phyloP scores from a whole-genome alignment of 2,888 invertebrate genomes.

The Heliconius cydno region DNA sequence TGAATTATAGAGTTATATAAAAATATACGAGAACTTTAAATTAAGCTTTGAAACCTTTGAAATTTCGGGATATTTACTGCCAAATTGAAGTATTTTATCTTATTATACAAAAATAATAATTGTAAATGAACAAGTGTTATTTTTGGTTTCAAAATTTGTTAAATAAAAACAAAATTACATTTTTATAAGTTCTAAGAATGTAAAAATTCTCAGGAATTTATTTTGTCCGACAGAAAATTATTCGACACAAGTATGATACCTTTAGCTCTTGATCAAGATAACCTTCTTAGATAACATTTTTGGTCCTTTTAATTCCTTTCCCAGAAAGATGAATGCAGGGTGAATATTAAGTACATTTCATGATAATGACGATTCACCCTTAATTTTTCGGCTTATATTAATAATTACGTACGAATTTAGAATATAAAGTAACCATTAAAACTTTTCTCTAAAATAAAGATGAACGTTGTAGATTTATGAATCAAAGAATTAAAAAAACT shows the following conservation, averaged over 20 bases:
- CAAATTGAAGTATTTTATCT: too few relatives aligned
- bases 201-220: slow-evolving; percentile 62
- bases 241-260: slow-evolving; percentile 60
- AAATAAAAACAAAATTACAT: neutral
- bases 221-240: slow-evolving; percentile 52
- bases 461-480: neutral
- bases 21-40: too few relatives aligned
- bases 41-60: too few relatives aligned
- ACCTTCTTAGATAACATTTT: slow-evolving; percentile 56
- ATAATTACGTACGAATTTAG: slow-evolving; percentile 16
- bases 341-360: slow-evolving; percentile 38
- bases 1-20: too few relatives aligned
- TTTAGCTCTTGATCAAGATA: slow-evolving; percentile 64
- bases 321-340: slow-evolving; percentile 57
- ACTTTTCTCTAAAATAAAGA: neutral
- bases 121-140: neutral
- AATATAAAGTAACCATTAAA: slow-evolving; percentile 3
- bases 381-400: slow-evolving; percentile 19
- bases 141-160: neutral
- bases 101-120: too few relatives aligned
- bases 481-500: neutral
- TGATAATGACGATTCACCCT: slow-evolving; percentile 5
- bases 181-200: neutral
- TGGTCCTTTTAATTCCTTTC: slow-evolving; percentile 60
- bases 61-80: too few relatives aligned